A percentile compares a stretch with the other conserved stretches of the same genome.
Conservation (phyloP, 2,113 vertebrate genomes). For the Catharus fuscescens region DNA sequence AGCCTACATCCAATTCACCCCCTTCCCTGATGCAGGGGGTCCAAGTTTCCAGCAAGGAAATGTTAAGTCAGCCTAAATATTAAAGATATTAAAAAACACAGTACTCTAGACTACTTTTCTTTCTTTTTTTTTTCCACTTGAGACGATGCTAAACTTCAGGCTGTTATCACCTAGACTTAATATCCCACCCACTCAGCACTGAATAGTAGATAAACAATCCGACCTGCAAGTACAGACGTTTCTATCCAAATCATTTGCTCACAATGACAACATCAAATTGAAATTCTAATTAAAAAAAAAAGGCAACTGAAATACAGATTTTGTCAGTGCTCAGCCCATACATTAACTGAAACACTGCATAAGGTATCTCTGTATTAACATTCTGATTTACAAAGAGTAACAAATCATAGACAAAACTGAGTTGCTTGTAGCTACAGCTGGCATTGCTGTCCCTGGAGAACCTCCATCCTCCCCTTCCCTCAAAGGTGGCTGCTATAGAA, state of each 20-base stretch:
- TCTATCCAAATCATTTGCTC: background rate
- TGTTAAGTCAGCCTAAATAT: background rate
- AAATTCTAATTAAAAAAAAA: background rate
- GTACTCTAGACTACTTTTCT: background rate
- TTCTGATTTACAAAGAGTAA: background rate
- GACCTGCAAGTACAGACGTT: background rate
- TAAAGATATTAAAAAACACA: background rate
- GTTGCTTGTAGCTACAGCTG: background rate
- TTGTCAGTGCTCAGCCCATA: background rate
- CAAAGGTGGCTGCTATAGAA: slow-evolving; percentile 24
- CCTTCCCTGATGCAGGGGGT: background rate
- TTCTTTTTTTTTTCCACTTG: background rate
- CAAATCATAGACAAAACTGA: background rate
- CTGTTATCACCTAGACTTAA: background rate
- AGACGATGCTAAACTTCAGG: background rate
- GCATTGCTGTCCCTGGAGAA: background rate
- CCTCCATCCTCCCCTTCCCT: background rate
- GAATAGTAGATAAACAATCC: background rate
- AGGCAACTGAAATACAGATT: background rate
- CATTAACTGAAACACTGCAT: background rate
- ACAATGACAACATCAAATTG: background rate
- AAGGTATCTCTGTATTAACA: background rate
- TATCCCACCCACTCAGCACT: background rate
- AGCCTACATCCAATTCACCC: background rate
- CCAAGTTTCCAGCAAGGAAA: background rate